These are phyloP conservation scores for Antennarius striatus DNA, from an alignment of 2,113 vertebrate genomes.

Conservation along the genomic window DNA sequence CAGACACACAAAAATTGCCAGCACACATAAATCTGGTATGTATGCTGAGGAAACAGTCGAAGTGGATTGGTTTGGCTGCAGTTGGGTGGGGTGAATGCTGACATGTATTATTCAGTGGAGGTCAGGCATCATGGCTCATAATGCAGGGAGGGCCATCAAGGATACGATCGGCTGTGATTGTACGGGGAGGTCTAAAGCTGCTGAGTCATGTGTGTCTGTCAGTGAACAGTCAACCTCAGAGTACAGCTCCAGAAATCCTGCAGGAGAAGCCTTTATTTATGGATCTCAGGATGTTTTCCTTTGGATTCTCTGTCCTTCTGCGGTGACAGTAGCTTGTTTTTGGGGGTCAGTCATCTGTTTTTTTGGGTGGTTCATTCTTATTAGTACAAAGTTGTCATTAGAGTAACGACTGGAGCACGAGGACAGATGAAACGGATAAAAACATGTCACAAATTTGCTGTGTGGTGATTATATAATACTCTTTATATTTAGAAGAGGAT, in stretches of 20 bases:
- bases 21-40: not conserved
- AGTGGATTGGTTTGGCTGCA: conserved; percentile 6
- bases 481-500: not conserved
- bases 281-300: not conserved
- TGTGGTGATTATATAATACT: not conserved
- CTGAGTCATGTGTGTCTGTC: conserved; percentile 62
- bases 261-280: not conserved
- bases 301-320: not conserved
- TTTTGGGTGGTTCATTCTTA: not conserved
- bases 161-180: conserved; percentile 42
- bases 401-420: not conserved
- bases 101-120: conserved; percentile 65
- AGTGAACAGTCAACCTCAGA: conserved; percentile 12
- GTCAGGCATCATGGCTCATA: conserved; percentile 43
- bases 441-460: not conserved
- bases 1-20: not conserved
- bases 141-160: conserved; percentile 40
- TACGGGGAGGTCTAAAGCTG: conserved; percentile 59
- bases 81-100: conserved; percentile 40
- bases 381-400: not conserved
- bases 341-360: not conserved
- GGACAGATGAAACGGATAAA: not conserved
- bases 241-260: not conserved
- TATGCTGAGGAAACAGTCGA: not conserved
- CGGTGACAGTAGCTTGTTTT: not conserved